Evolutionary conservation across 2,797 vertebrate genomes (phyloP).

Genomic region (Xenopus petersii): DNA sequence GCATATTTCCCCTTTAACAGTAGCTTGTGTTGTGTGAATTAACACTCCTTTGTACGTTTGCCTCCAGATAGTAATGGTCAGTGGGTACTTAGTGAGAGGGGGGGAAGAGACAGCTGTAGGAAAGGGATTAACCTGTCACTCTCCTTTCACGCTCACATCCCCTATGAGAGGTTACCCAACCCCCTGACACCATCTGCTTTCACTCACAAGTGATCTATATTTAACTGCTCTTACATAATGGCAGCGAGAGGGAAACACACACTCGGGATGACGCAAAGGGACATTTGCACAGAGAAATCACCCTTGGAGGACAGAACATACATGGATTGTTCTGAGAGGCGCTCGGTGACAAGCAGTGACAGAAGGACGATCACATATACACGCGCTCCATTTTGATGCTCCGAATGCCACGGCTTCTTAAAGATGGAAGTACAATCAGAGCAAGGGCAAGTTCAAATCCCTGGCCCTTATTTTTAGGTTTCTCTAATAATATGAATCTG

Average conservation of each 20-base stretch:
- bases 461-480: neutral
- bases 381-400: slow-evolving; percentile 14
- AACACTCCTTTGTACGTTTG: no score
- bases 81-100: neutral
- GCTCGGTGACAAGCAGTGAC: slow-evolving; percentile 40
- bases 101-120: slow-evolving; percentile 31
- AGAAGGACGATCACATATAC: slow-evolving; percentile 16
- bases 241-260: slow-evolving; percentile 35
- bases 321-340: slow-evolving; percentile 39
- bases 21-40: no score
- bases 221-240: slow-evolving; percentile 43
- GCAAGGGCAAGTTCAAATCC: slow-evolving; percentile 10
- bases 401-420: slow-evolving; percentile 22
- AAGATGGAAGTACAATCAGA: slow-evolving; percentile 10
- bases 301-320: slow-evolving; percentile 33
- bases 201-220: slow-evolving; percentile 38
- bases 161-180: slow-evolving; percentile 31
- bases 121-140: slow-evolving; percentile 36
- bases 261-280: slow-evolving; percentile 30
- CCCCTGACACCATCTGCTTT: slow-evolving; percentile 41
- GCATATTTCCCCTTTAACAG: no score
- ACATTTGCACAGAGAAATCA: slow-evolving; percentile 34
- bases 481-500: no score
- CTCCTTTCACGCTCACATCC: slow-evolving; percentile 31
- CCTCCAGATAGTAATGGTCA: no score